phyloP scores from a whole-genome alignment of 2,797 vertebrate genomes.

The Potorous gilbertii region DNA sequence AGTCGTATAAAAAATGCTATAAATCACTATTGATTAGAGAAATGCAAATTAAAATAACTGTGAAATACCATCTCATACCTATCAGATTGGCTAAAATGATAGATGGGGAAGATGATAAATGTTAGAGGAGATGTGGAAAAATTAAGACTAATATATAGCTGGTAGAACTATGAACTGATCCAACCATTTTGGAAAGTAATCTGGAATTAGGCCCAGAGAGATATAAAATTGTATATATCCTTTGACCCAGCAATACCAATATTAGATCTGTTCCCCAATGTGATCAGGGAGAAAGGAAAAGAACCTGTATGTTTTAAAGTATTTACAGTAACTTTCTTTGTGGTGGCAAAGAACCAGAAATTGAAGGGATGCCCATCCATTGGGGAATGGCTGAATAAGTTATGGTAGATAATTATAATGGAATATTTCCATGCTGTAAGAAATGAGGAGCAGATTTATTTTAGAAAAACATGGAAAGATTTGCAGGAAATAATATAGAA shows the following conservation, averaged over 20 bases:
- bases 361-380: background rate
- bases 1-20: background rate
- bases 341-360: background rate
- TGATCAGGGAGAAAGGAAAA: background rate
- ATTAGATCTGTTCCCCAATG: background rate
- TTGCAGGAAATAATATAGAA: background rate
- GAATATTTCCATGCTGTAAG: background rate
- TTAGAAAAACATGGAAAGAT: background rate
- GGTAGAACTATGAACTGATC: background rate
- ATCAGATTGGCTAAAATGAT: background rate
- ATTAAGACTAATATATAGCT: background rate
- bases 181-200: background rate
- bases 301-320: background rate
- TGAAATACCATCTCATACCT: background rate
- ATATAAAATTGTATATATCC: background rate
- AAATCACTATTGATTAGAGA: background rate
- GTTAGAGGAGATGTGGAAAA: background rate
- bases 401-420: background rate
- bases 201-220: background rate
- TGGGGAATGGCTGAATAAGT: background rate
- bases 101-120: background rate
- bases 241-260: background rate
- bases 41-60: background rate
- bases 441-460: background rate
- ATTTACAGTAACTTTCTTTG: background rate